Evolutionary conservation across 2,888 invertebrate species (phyloP).

Genomic region (Scotopteryx bipunctaria): DNA sequence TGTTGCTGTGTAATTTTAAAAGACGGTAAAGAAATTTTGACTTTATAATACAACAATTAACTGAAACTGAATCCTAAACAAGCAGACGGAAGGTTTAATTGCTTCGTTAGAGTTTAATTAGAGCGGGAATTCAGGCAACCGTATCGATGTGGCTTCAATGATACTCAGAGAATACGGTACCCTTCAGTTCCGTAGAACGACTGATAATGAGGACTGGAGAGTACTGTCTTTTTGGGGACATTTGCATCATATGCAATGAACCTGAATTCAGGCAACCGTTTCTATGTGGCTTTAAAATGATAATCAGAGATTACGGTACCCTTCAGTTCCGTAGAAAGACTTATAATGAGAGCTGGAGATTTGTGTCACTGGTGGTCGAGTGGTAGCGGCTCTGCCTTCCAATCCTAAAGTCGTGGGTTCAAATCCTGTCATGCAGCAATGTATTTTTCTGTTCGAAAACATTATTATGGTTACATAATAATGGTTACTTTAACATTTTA

Average conservation of each 20-base stretch:
- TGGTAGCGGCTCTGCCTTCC: too few species aligned
- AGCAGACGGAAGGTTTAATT: constrained; percentile 30
- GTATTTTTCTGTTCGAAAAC: too few species aligned
- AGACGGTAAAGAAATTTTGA: constrained; percentile 19
- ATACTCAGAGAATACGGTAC: constrained; percentile 8
- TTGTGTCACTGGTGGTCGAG: too few species aligned
- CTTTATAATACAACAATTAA: constrained; percentile 28
- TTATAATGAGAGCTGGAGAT: too few species aligned
- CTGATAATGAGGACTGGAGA: neutral
- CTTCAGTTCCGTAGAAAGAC: too few species aligned
- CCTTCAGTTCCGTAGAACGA: neutral
- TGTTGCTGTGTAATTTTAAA: neutral
- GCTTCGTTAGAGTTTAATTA: constrained; percentile 34
- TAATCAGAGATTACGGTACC: too few species aligned
- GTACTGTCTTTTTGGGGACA: neutral
- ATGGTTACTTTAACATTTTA: neutral
- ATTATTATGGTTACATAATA: neutral
- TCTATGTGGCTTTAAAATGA: too few species aligned
- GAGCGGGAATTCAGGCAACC: constrained; percentile 25
- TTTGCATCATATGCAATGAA: too few species aligned
- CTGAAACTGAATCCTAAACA: constrained; percentile 29
- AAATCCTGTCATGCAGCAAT: too few species aligned
- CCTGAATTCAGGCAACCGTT: too few species aligned
- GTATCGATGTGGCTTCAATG: constrained; percentile 29
- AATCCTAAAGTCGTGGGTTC: too few species aligned